phyloP scores from a whole-genome alignment of 2,797 vertebrate genomes.

The Pseudochirops corinnae region DNA sequence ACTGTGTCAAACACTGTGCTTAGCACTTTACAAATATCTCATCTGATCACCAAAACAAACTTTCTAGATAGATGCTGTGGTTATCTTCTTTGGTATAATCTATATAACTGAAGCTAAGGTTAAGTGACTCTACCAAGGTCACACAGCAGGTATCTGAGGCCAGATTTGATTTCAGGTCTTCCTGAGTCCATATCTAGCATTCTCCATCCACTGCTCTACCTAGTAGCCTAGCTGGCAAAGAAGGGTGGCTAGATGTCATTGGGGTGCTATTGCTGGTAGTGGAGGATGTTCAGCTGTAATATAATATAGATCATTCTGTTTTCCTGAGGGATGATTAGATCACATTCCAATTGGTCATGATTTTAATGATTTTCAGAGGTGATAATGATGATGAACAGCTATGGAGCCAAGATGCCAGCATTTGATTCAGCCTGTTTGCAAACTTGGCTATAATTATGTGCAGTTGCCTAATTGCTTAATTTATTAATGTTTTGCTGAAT shows the following conservation, averaged over 20 bases:
- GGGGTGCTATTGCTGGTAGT: not conserved
- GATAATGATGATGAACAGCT: conserved; percentile 57
- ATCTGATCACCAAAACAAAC: not conserved
- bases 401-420: conserved; percentile 39
- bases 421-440: conserved; percentile 81
- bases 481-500: conserved; percentile 78
- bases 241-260: not conserved
- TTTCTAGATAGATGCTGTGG: not conserved
- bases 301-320: conserved; percentile 56
- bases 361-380: conserved; percentile 53
- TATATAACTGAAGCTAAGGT: not conserved
- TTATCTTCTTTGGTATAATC: not conserved
- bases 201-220: conserved; percentile 6
- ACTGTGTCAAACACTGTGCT: not conserved
- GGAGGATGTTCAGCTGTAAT: conserved; percentile 1
- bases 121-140: not conserved
- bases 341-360: conserved; percentile 39
- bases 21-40: not conserved
- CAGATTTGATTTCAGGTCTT: not conserved
- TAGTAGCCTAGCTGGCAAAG: not conserved
- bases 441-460: conserved; percentile 80
- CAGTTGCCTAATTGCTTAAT: conserved; percentile 80
- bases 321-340: conserved; percentile 56
- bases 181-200: not conserved
- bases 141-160: not conserved